Evolutionary conservation across 1,140 invertebrate genomes (phyloP), one percentile per base, ranked within the genome.

Genomic region (Druon quercuslanigerum): DNA sequence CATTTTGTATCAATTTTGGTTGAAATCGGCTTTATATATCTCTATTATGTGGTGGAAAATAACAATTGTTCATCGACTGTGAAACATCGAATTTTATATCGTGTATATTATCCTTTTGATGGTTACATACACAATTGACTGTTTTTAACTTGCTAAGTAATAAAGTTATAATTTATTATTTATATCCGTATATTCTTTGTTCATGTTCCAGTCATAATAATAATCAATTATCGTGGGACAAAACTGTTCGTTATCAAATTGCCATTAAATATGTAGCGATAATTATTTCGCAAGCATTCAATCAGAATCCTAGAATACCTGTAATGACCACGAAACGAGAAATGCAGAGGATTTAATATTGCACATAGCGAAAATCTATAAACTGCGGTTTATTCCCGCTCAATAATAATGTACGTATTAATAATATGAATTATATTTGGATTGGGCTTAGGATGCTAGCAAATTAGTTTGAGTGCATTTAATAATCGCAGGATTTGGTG

Each of bases 291-390:
- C 20, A 5, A 19, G 19, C 56, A 60, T 60, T 60, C 56, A 60
- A 60, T 60, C 56, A 60, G 56, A 60, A 60, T 56, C 54, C 17
- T 56, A 56, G 54, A 56, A 56, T 56, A 56, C 19, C n/a, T 56
- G 54, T 19, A 56, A 12, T 60, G 56, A 60, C 20, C 20, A 60
- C 57, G 57, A 33, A 60, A 60, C 25, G 16, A 12, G 57, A 33
- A 33, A 14, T 16, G 20, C 25, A 57, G 57, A 60, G 19, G 57
- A 60, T 46, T 46, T 7, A 9, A 60, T 60, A 60, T 60, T 33
- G 33, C 20, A 33, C 20, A 60, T 33, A 60, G 57, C 57, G 13
- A 60, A 20, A 16, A 60, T 57, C 8, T 57, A 19, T 14, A 60
- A 33, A 33, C 20, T 60, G 25, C 13, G 57, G 20, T 33, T 60